Evolutionary conservation across 37 sponge, comb jelly and placozoan species (phyloP).

Genomic region (Diacarnus erythraeanus): DNA sequence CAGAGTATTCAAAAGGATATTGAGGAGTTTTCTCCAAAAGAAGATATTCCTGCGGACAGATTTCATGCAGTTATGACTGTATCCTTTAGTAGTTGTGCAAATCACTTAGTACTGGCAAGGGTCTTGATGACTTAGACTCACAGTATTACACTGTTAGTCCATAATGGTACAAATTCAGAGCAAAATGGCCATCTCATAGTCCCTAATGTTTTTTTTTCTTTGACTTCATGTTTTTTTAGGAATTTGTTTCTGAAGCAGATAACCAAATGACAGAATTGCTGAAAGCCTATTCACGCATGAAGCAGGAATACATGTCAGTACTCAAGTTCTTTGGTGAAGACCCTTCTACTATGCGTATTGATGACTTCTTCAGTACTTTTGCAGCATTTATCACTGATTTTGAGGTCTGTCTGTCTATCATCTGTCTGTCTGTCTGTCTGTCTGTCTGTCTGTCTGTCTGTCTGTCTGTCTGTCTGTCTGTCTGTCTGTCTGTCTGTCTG

Average conservation of each 20-base stretch:
- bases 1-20: constrained; percentile 51
- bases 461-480: background rate
- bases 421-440: background rate
- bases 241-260: constrained; percentile 61
- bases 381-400: constrained; percentile 69
- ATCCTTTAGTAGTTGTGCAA: constrained; percentile 19
- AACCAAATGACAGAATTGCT: constrained; percentile 26
- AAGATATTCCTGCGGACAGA: constrained; percentile 37
- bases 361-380: constrained; percentile 84
- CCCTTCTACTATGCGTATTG: constrained; percentile 52
- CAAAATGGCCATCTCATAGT: too few species aligned
- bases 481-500: background rate
- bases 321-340: constrained; percentile 80
- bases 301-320: constrained; percentile 46
- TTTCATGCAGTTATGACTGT: constrained; percentile 74
- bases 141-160: too few species aligned
- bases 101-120: too few species aligned
- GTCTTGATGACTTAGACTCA: too few species aligned
- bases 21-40: constrained; percentile 17
- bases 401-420: constrained; percentile 52
- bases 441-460: background rate
- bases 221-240: constrained; percentile 22
- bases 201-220: background rate
- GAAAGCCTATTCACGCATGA: constrained; percentile 49
- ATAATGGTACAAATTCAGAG: too few species aligned